Evolutionary conservation across 1,140 invertebrate genomes (phyloP), one percentile per base, ranked within the genome.

Genomic region (Mercenaria mercenaria): DNA sequence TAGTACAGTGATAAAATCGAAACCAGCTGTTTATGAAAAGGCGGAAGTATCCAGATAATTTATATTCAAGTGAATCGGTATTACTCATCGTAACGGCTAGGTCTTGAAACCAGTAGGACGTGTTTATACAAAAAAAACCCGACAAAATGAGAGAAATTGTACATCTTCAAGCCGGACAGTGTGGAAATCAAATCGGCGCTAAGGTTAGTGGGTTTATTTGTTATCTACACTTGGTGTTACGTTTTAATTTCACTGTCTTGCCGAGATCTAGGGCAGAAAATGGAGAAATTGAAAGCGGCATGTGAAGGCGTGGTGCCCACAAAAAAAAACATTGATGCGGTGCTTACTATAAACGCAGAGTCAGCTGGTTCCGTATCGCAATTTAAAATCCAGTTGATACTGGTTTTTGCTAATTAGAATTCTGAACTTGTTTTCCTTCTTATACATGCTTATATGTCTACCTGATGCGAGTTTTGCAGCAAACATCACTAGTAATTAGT

Each of bases 141-240:
- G 1, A 8, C n/a, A 74, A 77, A 50, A 96, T 96, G 96, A 93
- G 96, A 69, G 96, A 96, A 94, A 96, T 96, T 41, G 96, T 96
- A 50, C 96, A 96, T 91, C 88, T 96, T 52, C 98, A 98, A 96
- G 97, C 97, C 95, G 98, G 98, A 92, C 98, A 98, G 95, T 98
- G 98, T 96, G 98, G 98, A 92, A 98, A 98, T 96, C 98, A 98
- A 96, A 98, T 98, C 93, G 98, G 98, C 95, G 97, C 98, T 91
- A 98, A 98, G 97, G 97, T 98, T 96, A 90, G 47, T 52, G 1
- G 13, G 34, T 59, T 43, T 86, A 34, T 41, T 97, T 4, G 2
- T 76, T 50, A 50, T 76, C 8, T 50, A 43, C 1, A 43, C n/a
- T 41, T 26, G n/a, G 20, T 74, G 6, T 67, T 67, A 32, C 11